Conservation (phyloP, 2,888 invertebrate genomes). For the Axea sp. region DNA sequence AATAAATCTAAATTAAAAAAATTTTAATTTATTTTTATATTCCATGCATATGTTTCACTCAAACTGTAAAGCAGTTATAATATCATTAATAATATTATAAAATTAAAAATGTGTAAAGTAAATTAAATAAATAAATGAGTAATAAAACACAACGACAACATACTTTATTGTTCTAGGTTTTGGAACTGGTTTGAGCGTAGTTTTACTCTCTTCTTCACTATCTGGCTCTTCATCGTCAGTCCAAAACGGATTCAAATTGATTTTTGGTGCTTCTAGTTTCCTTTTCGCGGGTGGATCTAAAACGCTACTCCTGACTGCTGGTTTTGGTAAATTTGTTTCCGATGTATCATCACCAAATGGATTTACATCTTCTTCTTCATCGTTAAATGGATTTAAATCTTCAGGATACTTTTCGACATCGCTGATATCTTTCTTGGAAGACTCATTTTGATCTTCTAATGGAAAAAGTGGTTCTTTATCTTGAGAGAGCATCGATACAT, state of each 20-base stretch:
- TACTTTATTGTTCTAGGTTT: slow-evolving; percentile 80
- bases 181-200: slow-evolving; percentile 77
- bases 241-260: slow-evolving; percentile 86
- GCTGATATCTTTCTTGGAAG: slow-evolving; percentile 58
- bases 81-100: too few relatives aligned
- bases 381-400: slow-evolving; percentile 91
- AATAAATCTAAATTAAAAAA: too few relatives aligned
- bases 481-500: slow-evolving; percentile 28
- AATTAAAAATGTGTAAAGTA: too few relatives aligned
- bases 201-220: slow-evolving; percentile 60
- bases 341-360: slow-evolving; percentile 86
- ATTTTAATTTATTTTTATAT: too few relatives aligned
- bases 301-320: slow-evolving; percentile 70
- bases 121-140: too few relatives aligned
- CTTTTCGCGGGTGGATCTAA: slow-evolving; percentile 66
- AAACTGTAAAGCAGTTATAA: too few relatives aligned
- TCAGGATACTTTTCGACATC: slow-evolving; percentile 83
- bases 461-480: slow-evolving; percentile 57
- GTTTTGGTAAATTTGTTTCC: slow-evolving; percentile 78
- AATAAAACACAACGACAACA: slow-evolving; percentile 60
- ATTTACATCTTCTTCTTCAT: slow-evolving; percentile 83
- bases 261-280: slow-evolving; percentile 80
- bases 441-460: slow-evolving; percentile 17
- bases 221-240: slow-evolving; percentile 85
- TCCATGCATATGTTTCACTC: too few relatives aligned